Evolutionary conservation across 2,888 invertebrate species (phyloP), one percentile per base, ranked within the genome.

Genomic region (Gasteruption jaculator): DNA sequence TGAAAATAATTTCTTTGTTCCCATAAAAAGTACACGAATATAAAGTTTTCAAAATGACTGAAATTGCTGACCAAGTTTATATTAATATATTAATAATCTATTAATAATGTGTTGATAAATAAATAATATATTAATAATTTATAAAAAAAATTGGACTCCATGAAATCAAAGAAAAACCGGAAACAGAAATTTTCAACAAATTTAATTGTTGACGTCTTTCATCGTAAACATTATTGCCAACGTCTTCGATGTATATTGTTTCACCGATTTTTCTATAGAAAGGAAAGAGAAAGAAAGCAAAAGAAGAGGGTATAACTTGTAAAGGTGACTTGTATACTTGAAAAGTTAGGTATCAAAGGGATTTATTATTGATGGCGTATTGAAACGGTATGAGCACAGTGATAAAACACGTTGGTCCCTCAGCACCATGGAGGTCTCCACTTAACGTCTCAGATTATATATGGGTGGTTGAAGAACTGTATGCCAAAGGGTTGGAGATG

Each of bases 321-420:
- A n/a, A n/a, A n/a, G n/a, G n/a, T n/a, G n/a, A n/a, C n/a, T n/a
- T n/a, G n/a, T n/a, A n/a, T n/a, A n/a, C n/a, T n/a, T n/a, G n/a
- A n/a, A n/a, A n/a, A n/a, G n/a, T n/a, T n/a, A n/a, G 43, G 43
- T 56, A 56, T 54, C 56, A 51, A 47, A 49, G 51, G 57, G 53
- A 52, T 56, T 60, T 58, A 68, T 69, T 68, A 69, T 69, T 66
- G 68, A 68, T 68, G 68, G 68, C 57, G 65, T 68, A 69, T 69
- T 68, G 69, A 68, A 68, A 67, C 57, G 61, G 65, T 65, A 62
- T 61, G 66, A 68, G 63, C 66, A 48, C 57, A 65, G 65, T 67
- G 68, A 68, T 68, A 68, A 68, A 68, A 68, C 61, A 61, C 54
- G 59, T 50, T 49, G 56, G 59, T 59, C 56, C 61, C 57, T 54